Percentiles rank a stretch among this genome's conserved stretches.
phyloP scores from a whole-genome alignment of 2,797 vertebrate genomes.

The Chloroceryle amazona region DNA sequence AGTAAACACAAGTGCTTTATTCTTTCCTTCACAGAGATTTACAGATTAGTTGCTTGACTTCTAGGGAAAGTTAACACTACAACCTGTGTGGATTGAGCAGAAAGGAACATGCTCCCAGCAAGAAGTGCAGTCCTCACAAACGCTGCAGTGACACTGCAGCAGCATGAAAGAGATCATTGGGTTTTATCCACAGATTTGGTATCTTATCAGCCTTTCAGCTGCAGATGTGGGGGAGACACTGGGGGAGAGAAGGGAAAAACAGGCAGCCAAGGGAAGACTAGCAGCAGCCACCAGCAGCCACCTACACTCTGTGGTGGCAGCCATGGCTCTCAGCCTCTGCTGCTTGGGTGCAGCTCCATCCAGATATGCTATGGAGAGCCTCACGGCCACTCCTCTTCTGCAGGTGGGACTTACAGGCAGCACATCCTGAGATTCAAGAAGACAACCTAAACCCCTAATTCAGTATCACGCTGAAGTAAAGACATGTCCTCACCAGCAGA shows the following conservation, averaged over 20 bases:
- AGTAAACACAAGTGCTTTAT: not conserved
- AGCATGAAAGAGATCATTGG: not conserved
- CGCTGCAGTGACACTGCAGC: not conserved
- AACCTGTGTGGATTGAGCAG: accelerated
- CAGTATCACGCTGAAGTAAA: not conserved
- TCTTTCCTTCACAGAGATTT: not conserved
- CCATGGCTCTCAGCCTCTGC: not conserved
- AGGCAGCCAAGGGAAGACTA: not conserved
- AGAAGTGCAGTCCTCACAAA: not conserved
- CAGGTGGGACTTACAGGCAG: not conserved
- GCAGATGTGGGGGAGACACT: not conserved
- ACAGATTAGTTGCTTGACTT: not conserved
- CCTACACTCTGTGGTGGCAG: accelerated
- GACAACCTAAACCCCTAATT: not conserved
- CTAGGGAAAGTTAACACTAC: not conserved
- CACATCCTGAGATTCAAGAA: not conserved
- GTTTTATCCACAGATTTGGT: not conserved
- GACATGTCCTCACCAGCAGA: not conserved
- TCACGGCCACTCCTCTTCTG: not conserved
- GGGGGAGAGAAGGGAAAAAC: not conserved
- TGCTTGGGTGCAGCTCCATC: accelerated
- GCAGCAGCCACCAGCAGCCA: not conserved
- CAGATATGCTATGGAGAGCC: accelerated
- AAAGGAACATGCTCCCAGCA: not conserved
- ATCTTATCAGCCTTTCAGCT: not conserved